Evolutionary conservation across 2,797 vertebrate genomes (phyloP), one percentile per base, ranked within the genome.

Genomic region (Sebastes taczanowskii): DNA sequence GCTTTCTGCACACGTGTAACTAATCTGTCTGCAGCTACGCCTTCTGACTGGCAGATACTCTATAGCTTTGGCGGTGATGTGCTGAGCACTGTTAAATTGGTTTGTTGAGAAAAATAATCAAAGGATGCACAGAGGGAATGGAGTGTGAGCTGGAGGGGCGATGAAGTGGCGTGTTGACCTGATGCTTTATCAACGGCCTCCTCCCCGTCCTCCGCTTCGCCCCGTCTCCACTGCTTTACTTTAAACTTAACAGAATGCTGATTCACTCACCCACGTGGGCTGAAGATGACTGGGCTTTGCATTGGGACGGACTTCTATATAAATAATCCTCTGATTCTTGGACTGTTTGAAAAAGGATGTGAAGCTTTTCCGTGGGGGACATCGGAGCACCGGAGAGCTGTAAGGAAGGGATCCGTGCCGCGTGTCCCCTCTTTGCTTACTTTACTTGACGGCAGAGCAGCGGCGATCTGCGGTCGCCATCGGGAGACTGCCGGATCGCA

Each of bases 401-500:
- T 60, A n/a, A 87, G 84, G 88, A 85, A 60, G 82, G 86, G 89
- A 76, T 75, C 72, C 14, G 59, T 60, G 83, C 86, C 2, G 62
- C 10, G 67, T 74, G 81, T 85, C 16, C 89, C 80, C 87, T 90
- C 88, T 85, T 74, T 65, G 86, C 84, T 83, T 80, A 83, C 85
- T 87, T 85, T 89, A 92, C 90, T 90, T 89, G 92, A 94, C 68
- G 85, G 89, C 88, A 83, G 87, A 89, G 86, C 85, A 77, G 88
- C 74, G 65, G 23, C 34, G 66, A 77, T 77, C 80, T 49, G 79
- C 29, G 67, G 87, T 81, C 34, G 16, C 85, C 67, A 4, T 9
- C 38, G 62, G 77, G 88, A 77, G 70, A 64, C 85, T n/a, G 59
- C 67, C 2, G 78, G 72, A 87, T 89, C 32, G 82, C 61, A 64